Percentiles rank a stretch among this genome's conserved stretches.
Evolutionary conservation across 2,113 vertebrate species (phyloP).

Genomic region (Antidorcas marsupialis): DNA sequence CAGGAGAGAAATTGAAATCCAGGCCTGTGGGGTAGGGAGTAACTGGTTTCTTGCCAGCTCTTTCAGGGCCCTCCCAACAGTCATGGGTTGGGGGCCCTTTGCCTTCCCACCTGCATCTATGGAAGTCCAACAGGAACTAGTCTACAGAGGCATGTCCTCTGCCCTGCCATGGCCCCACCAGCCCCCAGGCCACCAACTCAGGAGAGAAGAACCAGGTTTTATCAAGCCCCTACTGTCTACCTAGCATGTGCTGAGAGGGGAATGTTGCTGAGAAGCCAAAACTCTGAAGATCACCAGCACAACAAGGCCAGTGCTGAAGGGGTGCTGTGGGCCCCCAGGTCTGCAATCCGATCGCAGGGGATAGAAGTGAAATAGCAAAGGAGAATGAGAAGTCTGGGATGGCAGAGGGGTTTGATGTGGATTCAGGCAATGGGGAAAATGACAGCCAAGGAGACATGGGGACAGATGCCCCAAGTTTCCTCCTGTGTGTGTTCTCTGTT

Average conservation of each 20-base stretch:
- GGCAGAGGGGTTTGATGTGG: not conserved
- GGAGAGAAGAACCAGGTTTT: not conserved
- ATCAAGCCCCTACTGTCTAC: not conserved
- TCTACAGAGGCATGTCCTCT: not conserved
- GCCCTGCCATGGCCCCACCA: not conserved
- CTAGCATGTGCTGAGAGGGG: not conserved
- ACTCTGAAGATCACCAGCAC: not conserved
- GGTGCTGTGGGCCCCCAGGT: accelerated
- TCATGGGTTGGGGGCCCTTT: not conserved
- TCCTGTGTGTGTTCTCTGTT: not conserved
- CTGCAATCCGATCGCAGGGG: not conserved
- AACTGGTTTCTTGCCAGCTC: not conserved
- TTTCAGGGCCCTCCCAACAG: not conserved
- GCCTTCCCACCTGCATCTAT: not conserved
- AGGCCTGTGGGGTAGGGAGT: not conserved
- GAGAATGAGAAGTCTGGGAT: not conserved
- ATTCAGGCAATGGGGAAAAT: not conserved
- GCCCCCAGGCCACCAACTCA: not conserved
- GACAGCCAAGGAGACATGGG: not conserved
- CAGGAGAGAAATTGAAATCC: not conserved
- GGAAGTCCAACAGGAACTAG: not conserved
- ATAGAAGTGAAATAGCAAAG: not conserved
- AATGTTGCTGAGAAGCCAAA: not conserved
- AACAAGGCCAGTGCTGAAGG: accelerated
- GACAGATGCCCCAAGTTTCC: not conserved